Conservation (phyloP, 2,113 vertebrate genomes). For the Platichthys stellatus region DNA sequence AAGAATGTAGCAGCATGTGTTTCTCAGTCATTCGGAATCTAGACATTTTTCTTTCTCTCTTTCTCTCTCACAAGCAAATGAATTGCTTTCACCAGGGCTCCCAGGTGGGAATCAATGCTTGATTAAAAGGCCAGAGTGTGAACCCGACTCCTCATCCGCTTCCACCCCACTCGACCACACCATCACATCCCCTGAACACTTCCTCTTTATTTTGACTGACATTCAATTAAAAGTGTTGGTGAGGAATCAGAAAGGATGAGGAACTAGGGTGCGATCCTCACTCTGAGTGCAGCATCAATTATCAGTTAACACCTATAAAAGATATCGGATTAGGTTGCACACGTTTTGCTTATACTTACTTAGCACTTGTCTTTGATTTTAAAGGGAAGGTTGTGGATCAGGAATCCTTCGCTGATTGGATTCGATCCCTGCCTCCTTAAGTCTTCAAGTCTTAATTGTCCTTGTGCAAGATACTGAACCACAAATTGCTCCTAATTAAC, state of each 20-base stretch:
- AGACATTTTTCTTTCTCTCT: background rate
- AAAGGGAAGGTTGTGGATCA: background rate
- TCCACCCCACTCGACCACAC: background rate
- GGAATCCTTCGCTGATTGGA: background rate
- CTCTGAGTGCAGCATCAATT: background rate
- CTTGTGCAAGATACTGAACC: background rate
- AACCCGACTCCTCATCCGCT: background rate
- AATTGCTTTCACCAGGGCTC: slow-evolving; percentile 57
- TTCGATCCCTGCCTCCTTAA: background rate
- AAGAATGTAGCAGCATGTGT: background rate
- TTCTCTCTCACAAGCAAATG: background rate
- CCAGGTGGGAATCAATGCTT: slow-evolving; percentile 29
- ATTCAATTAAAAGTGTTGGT: slow-evolving; percentile 54
- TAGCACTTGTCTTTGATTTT: background rate
- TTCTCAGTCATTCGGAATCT: background rate
- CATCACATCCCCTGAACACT: slow-evolving; percentile 4
- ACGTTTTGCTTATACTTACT: background rate
- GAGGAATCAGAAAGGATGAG: slow-evolving; percentile 15
- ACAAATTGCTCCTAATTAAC: background rate
- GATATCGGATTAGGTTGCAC: background rate
- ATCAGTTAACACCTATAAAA: background rate
- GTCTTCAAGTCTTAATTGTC: background rate
- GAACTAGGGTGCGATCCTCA: background rate
- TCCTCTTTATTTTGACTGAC: slow-evolving; percentile 44
- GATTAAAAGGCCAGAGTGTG: slow-evolving; percentile 43